Conservation (phyloP, 2,888 invertebrate species). For the Parapristionchus giblindavisi region DNA sequence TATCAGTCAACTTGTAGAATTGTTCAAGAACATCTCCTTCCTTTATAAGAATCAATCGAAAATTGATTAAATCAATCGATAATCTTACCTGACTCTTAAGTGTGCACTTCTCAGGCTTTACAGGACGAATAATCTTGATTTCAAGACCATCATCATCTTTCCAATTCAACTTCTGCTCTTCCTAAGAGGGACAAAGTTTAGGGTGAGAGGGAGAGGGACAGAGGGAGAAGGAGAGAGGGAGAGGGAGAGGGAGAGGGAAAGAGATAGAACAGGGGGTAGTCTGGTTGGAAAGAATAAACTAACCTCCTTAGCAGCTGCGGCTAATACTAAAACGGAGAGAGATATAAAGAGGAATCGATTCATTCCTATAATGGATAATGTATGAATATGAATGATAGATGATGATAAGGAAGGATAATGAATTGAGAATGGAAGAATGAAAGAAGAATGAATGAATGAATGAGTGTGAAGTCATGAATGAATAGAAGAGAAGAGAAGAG, state of each 20-base stretch:
- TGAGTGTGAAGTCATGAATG: slow-evolving; percentile 7
- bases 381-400: background rate
- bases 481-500: slow-evolving; percentile 12
- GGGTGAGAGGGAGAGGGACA: too few species aligned
- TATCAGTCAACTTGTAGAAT: slow-evolving; percentile 66
- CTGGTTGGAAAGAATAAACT: too few species aligned
- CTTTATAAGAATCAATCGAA: slow-evolving; percentile 29
- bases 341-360: slow-evolving; percentile 26
- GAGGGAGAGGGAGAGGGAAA: too few species aligned
- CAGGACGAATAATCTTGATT: slow-evolving; percentile 62
- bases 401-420: slow-evolving; percentile 17
- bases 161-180: slow-evolving; percentile 67
- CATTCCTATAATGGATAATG: slow-evolving; percentile 25
- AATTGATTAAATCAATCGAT: slow-evolving; percentile 25
- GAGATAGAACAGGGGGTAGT: too few species aligned
- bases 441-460: slow-evolving; percentile 22
- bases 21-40: slow-evolving; percentile 62
- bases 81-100: slow-evolving; percentile 56
- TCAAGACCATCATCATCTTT: slow-evolving; percentile 66
- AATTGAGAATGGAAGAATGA: background rate
- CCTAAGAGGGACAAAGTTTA: too few species aligned
- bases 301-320: slow-evolving; percentile 27
- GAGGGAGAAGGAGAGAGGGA: too few species aligned
- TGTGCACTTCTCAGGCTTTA: slow-evolving; percentile 66
- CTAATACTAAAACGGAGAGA: background rate